A percentile compares a stretch with the other conserved stretches of the same genome.
phyloP scores from a whole-genome alignment of 2,797 vertebrate genomes.

The Calcarius lapponicus region DNA sequence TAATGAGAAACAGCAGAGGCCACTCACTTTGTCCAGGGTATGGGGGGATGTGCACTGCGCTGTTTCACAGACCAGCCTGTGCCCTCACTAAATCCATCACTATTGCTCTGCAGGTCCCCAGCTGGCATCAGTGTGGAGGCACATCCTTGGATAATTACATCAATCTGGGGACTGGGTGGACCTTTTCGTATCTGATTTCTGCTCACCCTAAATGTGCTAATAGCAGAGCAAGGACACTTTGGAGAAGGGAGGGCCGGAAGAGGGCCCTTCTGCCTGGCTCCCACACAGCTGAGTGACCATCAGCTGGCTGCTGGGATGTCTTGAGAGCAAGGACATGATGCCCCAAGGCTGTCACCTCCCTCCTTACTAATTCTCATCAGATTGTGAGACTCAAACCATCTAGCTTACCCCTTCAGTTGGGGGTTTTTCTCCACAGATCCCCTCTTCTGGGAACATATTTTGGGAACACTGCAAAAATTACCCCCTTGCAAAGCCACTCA shows the following conservation, averaged over 20 bases:
- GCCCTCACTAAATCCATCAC: neutral
- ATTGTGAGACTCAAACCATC: neutral
- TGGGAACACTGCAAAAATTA: neutral
- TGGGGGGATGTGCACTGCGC: rapidly evolving
- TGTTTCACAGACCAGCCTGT: rapidly evolving
- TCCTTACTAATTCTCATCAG: neutral
- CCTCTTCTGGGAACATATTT: neutral
- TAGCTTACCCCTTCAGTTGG: neutral
- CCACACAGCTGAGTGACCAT: rapidly evolving
- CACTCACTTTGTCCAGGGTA: neutral
- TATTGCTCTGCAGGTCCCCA: neutral
- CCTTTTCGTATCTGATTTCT: neutral
- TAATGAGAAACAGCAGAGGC: neutral
- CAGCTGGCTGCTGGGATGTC: neutral
- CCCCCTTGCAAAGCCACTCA: neutral
- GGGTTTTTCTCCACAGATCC: neutral
- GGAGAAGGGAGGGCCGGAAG: neutral
- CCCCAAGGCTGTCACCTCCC: neutral
- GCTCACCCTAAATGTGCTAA: neutral
- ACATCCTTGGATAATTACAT: neutral
- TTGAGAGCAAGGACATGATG: neutral
- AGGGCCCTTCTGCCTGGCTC: neutral
- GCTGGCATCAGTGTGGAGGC: neutral
- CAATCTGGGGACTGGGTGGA: neutral
- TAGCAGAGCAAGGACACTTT: neutral